Evolutionary conservation across 2,888 invertebrate species (phyloP), one percentile per base, ranked within the genome.

Genomic region (Loripinus fragilis): DNA sequence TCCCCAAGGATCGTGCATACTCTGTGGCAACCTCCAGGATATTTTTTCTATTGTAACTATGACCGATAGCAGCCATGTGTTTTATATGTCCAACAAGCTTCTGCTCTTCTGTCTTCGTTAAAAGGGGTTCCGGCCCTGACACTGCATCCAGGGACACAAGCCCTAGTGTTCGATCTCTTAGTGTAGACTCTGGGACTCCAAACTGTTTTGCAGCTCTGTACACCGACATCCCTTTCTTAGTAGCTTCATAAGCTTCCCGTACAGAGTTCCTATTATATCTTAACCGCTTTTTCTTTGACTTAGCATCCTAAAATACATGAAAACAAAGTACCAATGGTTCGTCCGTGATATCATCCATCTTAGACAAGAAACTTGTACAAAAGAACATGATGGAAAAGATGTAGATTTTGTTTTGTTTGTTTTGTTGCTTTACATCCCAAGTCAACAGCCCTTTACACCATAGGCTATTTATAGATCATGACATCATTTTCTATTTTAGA

Each of bases 161-260:
- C n/a, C 50, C 50, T 5, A 5, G 17, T 5, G 23, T 23, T 23
- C 50, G 10, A 23, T 50, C 50, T 50, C 50, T 50, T 20, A 50
- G n/a, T n/a, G 50, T 50, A 5, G 50, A n/a, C 7, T 50, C 50
- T 15, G 50, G 23, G 5, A 50, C n/a, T 7, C 20, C 20, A n/a
- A 50, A 50, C 23, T n/a, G 5, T 50, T n/a, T 50, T 7, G 50
- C 8, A 15, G 50, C 50, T 23, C 23, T 7, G 20, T 50, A 50
- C 50, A 50, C 50, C n/a, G 50, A n/a, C 50, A 50, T 50, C n/a
- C 50, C 50, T 50, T 50, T 50, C 50, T 12, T 10, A n/a, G 50
- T 50, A 7, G 50, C 50, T n/a, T 50, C 50, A 50, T n/a, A 50
- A 7, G 50, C 50, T 50, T 15, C 20, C 5, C 5, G 8, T 7